Evolutionary conservation across 2,113 vertebrate species (phyloP).

Genomic region (Xiphophorus hellerii): DNA sequence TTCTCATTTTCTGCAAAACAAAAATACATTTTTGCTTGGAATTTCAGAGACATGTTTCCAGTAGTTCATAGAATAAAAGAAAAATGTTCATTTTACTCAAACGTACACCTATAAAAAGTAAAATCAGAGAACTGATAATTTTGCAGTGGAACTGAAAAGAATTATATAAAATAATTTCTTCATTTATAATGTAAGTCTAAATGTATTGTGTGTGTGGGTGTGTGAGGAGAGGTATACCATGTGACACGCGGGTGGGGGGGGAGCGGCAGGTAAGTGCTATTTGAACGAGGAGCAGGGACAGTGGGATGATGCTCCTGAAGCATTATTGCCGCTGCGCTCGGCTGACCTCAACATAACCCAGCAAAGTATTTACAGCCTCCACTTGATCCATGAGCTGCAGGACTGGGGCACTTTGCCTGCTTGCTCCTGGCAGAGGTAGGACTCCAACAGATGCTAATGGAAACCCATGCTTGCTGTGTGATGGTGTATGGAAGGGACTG

Average conservation of each 20-base stretch:
- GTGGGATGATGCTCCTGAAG: constrained; percentile 72
- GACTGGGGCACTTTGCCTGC: constrained; percentile 29
- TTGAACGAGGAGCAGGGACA: constrained; percentile 67
- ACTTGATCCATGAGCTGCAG: constrained; percentile 75
- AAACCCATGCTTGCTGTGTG: constrained; percentile 1
- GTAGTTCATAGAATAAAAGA: no score
- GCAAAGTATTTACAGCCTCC: constrained; percentile 78
- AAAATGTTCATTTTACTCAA: no score
- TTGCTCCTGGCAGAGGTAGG: constrained; percentile 27
- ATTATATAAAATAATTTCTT: neutral
- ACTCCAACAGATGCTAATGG: constrained; percentile 62
- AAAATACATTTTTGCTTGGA: no score
- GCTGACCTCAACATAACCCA: constrained; percentile 73
- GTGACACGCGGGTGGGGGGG: constrained; percentile 39
- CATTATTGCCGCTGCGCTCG: constrained; percentile 67
- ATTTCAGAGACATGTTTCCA: no score
- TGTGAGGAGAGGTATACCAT: constrained; percentile 1
- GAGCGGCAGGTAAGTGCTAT: constrained; percentile 43
- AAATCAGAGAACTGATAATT: no score
- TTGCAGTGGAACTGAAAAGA: no score
- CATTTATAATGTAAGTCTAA: neutral
- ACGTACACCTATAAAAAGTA: no score
- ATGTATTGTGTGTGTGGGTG: constrained; percentile 24
- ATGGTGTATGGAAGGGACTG: neutral
- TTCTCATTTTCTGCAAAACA: no score